Percentiles rank a stretch among this genome's conserved stretches.
These are phyloP conservation scores for Etia nguti DNA, from an alignment of 2,113 vertebrate species.

Conservation along the genomic window DNA sequence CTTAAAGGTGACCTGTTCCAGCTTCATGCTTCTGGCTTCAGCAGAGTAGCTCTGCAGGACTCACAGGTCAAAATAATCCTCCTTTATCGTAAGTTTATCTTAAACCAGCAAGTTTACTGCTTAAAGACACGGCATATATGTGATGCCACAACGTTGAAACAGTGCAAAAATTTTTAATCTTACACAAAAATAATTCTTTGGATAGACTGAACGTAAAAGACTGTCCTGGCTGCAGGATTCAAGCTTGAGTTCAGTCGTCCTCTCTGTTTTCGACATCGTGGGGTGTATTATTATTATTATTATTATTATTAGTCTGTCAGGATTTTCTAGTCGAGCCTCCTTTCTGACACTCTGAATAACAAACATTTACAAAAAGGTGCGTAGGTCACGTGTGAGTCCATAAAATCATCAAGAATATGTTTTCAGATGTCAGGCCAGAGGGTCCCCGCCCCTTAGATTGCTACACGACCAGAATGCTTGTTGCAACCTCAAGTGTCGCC, in stretches of 20 bases:
- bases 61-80: background rate
- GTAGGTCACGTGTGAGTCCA: background rate
- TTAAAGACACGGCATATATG: rapidly evolving
- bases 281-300: background rate
- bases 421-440: background rate
- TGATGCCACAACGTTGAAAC: rapidly evolving
- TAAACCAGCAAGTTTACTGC: background rate
- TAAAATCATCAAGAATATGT: background rate
- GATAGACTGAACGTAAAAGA: background rate
- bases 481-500: rapidly evolving
- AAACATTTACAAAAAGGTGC: rapidly evolving
- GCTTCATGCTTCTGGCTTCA: background rate
- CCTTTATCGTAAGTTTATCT: background rate
- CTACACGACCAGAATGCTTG: background rate
- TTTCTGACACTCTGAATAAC: background rate
- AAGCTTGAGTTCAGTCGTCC: background rate
- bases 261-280: rapidly evolving
- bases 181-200: background rate
- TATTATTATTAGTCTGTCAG: no score
- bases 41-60: background rate
- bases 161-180: background rate
- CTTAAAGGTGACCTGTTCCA: background rate
- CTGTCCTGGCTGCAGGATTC: background rate
- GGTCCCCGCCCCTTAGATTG: background rate
- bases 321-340: background rate